A percentile compares a stretch with the other conserved stretches of the same genome.
phyloP scores from a whole-genome alignment of 2,888 invertebrate species.

The Chalcosyrphus nemorum region DNA sequence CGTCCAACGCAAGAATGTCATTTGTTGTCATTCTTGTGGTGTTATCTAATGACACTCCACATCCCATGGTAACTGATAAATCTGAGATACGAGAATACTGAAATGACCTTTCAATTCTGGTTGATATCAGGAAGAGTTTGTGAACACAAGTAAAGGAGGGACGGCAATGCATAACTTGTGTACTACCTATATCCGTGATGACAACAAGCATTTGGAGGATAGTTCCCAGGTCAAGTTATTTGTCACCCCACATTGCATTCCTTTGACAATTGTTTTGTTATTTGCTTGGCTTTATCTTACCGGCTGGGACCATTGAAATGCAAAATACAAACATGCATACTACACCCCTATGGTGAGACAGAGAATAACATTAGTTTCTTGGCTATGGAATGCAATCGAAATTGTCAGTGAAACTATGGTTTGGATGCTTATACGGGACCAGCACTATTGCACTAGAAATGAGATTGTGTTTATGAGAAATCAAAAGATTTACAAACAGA shows the following conservation, averaged over 20 bases:
- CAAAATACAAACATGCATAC: not conserved
- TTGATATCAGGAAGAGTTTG: not conserved
- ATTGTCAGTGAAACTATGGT: not conserved
- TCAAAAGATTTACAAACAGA: not conserved
- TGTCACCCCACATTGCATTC: slow-evolving; percentile 1
- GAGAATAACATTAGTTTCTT: not conserved
- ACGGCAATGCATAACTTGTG: not conserved
- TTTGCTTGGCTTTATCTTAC: slow-evolving; percentile 23
- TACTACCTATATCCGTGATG: not conserved
- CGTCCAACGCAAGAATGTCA: slow-evolving; percentile 8
- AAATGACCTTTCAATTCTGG: not conserved
- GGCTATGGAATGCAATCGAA: not conserved
- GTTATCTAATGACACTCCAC: not conserved
- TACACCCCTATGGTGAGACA: not conserved
- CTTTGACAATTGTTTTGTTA: slow-evolving; percentile 19
- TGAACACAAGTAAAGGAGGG: not conserved
- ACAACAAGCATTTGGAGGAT: no score
- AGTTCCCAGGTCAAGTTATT: not conserved
- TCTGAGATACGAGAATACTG: not conserved
- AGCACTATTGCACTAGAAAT: not conserved
- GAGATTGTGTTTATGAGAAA: not conserved
- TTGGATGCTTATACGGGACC: not conserved
- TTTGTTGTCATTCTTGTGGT: slow-evolving; percentile 17
- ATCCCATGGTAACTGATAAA: not conserved
- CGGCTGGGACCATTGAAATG: not conserved